Evolutionary conservation across 2,888 invertebrate genomes (phyloP).

Genomic region (Hemaris fuciformis): DNA sequence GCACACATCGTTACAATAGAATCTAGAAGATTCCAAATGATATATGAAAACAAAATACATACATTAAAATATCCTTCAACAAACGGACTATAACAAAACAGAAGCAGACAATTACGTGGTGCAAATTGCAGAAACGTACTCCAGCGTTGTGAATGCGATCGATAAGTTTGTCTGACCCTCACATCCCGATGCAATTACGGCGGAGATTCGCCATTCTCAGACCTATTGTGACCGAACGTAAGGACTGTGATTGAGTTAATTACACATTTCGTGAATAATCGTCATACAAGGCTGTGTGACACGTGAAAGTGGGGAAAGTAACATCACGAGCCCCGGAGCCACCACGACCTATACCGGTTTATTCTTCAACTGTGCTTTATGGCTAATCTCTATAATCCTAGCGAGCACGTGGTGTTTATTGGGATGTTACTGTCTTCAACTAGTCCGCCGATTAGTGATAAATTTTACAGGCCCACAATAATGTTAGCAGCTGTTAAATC

Average conservation of each 20-base stretch:
- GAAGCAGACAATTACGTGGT: constrained; percentile 7
- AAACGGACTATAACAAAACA: background rate
- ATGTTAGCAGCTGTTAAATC: background rate
- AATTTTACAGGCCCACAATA: background rate
- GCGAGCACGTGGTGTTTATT: background rate
- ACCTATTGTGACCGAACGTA: background rate
- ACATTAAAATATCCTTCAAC: background rate
- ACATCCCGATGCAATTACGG: constrained; percentile 4
- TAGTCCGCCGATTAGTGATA: background rate
- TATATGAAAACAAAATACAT: background rate
- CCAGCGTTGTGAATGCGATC: constrained; percentile 19
- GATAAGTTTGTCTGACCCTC: constrained; percentile 7
- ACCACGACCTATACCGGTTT: constrained; percentile 49
- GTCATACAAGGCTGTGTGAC: constrained; percentile 44
- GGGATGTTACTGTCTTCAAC: background rate
- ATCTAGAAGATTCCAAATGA: background rate
- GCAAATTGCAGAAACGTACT: constrained; percentile 23
- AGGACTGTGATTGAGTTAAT: constrained; percentile 34
- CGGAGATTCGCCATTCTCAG: background rate
- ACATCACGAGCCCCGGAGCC: constrained; percentile 42
- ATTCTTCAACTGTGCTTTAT: constrained; percentile 40
- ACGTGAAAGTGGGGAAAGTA: constrained; percentile 75
- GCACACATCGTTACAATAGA: background rate
- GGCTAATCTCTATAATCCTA: background rate
- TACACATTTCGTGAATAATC: constrained; percentile 60